Conservation (phyloP, 2,797 vertebrate species). For the Lacerta agilis region DNA sequence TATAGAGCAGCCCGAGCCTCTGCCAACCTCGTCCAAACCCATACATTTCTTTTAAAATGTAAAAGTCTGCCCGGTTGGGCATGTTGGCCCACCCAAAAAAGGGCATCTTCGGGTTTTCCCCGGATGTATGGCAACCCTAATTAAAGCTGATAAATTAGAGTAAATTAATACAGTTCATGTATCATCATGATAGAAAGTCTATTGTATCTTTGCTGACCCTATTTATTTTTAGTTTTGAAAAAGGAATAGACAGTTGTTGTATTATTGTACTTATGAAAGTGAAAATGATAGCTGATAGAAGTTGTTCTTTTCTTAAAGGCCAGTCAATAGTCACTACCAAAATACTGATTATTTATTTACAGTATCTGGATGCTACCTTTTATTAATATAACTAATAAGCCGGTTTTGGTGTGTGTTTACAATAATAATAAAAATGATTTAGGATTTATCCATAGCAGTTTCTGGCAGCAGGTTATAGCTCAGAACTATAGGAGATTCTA, state of each 20-base stretch:
- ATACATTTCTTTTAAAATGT: no score
- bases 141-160: background rate
- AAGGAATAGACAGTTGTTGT: background rate
- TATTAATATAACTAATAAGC: background rate
- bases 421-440: background rate
- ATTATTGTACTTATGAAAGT: background rate
- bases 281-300: background rate
- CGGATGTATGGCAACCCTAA: no score
- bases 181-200: background rate
- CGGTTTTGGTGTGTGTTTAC: background rate
- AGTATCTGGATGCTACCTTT: background rate
- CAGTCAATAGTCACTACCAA: background rate
- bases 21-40: no score
- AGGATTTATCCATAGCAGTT: no score
- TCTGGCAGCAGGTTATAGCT: no score
- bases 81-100: no score
- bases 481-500: no score
- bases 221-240: background rate
- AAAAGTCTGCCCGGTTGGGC: no score
- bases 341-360: background rate
- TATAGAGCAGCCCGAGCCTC: no score
- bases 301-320: background rate
- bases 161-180: background rate
- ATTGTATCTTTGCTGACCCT: background rate
- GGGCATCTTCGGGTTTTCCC: no score